These are phyloP conservation scores for Pteropus alecto DNA, from an alignment of 2,113 vertebrate species.

Conservation along the genomic window DNA sequence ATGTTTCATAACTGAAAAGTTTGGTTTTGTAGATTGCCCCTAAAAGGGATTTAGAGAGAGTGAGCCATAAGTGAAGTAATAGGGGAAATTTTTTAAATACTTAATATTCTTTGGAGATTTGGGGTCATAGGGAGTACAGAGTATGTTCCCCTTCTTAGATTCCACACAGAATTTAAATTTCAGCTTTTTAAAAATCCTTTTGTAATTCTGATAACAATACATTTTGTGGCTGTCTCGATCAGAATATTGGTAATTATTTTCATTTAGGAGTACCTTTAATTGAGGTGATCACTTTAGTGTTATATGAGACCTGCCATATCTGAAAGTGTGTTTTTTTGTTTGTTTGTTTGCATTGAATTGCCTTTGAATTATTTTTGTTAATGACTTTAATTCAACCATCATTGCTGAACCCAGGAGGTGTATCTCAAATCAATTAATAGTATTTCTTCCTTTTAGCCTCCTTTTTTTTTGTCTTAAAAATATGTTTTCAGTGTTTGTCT, in stretches of 20 bases:
- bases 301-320: not conserved
- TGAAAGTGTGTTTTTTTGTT: not conserved
- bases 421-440: not conserved
- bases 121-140: not conserved
- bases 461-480: not conserved
- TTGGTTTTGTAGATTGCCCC: not conserved
- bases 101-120: not conserved
- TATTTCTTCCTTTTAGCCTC: not conserved
- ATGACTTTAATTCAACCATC: not conserved
- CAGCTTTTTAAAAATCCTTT: not conserved
- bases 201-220: not conserved
- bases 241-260: not conserved
- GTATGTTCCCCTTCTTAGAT: not conserved
- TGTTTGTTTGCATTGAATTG: not conserved
- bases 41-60: not conserved
- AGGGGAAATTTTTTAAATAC: not conserved
- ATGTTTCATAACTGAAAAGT: not conserved
- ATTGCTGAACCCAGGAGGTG: not conserved
- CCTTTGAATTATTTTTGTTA: not conserved
- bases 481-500: not conserved
- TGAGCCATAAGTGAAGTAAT: not conserved
- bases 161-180: constrained; percentile 24
- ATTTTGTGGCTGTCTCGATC: not conserved
- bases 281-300: not conserved
- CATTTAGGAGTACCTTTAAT: not conserved